Conservation (phyloP, 2,888 invertebrate species). For the Monopis laevigella region DNA sequence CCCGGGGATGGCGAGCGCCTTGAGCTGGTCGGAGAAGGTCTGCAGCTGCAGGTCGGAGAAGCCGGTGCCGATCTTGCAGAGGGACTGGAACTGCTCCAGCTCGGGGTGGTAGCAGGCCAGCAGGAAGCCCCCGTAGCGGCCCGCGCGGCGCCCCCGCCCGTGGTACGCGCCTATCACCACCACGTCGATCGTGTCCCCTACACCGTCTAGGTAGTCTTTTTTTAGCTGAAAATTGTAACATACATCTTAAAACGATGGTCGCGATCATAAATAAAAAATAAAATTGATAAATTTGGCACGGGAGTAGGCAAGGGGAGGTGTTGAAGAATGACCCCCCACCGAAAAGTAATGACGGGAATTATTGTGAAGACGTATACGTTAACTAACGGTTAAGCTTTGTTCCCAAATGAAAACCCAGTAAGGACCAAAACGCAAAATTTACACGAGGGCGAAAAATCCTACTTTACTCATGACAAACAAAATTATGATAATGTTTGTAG, state of each 20-base stretch:
- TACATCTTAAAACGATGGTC: background rate
- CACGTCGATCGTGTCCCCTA: conserved; percentile 95
- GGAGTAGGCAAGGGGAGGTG: too few species aligned
- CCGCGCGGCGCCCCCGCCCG: conserved; percentile 93
- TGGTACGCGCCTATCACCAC: conserved; percentile 95
- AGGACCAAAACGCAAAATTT: too few species aligned
- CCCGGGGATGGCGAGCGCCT: conserved; percentile 75
- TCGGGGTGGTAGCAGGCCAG: conserved; percentile 92
- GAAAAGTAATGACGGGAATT: too few species aligned
- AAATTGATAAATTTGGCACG: too few species aligned
- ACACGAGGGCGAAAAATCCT: too few species aligned
- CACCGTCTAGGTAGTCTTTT: conserved; percentile 96
- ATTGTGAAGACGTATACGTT: too few species aligned
- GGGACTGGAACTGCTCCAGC: conserved; percentile 87
- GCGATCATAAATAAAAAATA: too few species aligned
- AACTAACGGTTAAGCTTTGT: too few species aligned
- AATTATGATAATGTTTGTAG: too few species aligned
- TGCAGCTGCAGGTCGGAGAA: conserved; percentile 92
- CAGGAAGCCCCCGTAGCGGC: conserved; percentile 94
- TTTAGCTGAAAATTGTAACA: conserved; percentile 68
- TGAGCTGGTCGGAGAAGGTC: conserved; percentile 78
- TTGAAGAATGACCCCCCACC: too few species aligned
- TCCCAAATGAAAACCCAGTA: too few species aligned
- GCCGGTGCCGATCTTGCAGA: conserved; percentile 85
- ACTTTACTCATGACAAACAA: too few species aligned